Evolutionary conservation across 2,888 invertebrate species (phyloP), one percentile per base, ranked within the genome.

Genomic region (Stenotaenia linearis): DNA sequence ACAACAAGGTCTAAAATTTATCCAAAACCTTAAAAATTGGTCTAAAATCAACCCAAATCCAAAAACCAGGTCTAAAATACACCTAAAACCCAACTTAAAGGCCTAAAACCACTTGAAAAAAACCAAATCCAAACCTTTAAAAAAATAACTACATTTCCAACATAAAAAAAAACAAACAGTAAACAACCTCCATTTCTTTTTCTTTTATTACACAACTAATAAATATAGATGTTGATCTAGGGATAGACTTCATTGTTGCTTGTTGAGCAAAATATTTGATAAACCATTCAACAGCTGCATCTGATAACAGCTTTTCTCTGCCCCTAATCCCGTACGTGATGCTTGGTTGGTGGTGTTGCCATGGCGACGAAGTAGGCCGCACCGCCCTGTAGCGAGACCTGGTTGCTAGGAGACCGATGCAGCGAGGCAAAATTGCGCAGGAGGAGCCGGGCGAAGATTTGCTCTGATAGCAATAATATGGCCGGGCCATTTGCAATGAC

Each of bases 391-490:
- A 25, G n/a, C 25, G 25, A 69, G 25, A 69, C 69, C 12, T n/a
- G 23, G 69, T 69, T 69, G 69, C 69, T 69, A 69, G 69, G 69
- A 28, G 25, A 69, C 69, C 10, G 69, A 69, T 69, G 69, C 28
- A 69, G 69, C 28, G 23, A 69, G 69, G n/a, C 25, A 69, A 69
- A 69, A 69, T 69, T 69, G 69, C 69, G 69, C 28, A 69, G 28
- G 69, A 61, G 61, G 61, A 69, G 69, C n/a, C 28, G 10, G 28
- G n/a, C 32, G 25, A 10, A 69, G 69, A 69, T 69, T 69, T 69
- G 69, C 69, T 28, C 69, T 61, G 61, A 61, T 69, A 69, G n/a
- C 69, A 69, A 69, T 69, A 69, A 69, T 69, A 69, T 69, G 25
- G 25, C 7, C 23, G 25, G 25, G 23, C 69, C 69, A 69, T 69